Evolutionary conservation across 2,888 invertebrate genomes (phyloP), one percentile per base, ranked within the genome.

Genomic region (Drosophila siamana): DNA sequence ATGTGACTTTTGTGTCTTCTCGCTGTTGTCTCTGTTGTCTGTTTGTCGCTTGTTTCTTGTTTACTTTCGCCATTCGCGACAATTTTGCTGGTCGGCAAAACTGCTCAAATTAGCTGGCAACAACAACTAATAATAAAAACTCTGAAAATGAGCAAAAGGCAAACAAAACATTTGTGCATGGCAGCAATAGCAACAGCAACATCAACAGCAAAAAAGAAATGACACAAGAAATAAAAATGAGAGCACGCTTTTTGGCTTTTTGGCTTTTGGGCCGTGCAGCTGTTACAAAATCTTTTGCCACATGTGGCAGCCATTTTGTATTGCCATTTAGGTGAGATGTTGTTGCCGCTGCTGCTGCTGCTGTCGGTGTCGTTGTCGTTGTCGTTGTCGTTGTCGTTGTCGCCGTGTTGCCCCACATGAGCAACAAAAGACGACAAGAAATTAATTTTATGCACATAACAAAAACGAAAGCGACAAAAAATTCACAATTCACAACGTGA

Each of bases 401-500:
- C 67, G 63, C 65, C 71, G 65, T 75, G 75, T 69, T 80, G 78
- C 78, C 77, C 78, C 80, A 80, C 77, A 80, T 80, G 85, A 69
- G 72, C 82, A 89, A 84, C 80, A 86, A 83, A 83, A 83, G 83
- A 83, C 88, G 86, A 86, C 88, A 84, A 80, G 84, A 84, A 88
- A 89, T 81, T 88, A 82, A 86, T 82, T 90, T 76, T 65, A 79
- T 85, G 78, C 78, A 74, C 72, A 72, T 36, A 70, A 74, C 78
- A 70, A 69, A 72, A 61, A 63, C 65, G 69, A 75, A 85, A 87
- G 68, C 63, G 56, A 69, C 70, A 86, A 87, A 80, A 83, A 60
- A 68, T 72, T 46, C 65, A 72, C 70, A 83, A 76, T 78, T 74
- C 61, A 15, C 36, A 75, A 85, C 85, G 88, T 87, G 89, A 89